A percentile compares a stretch with the other conserved stretches of the same genome.
Conservation (phyloP, 2,888 invertebrate species). For the Exocentrus adspersus region DNA sequence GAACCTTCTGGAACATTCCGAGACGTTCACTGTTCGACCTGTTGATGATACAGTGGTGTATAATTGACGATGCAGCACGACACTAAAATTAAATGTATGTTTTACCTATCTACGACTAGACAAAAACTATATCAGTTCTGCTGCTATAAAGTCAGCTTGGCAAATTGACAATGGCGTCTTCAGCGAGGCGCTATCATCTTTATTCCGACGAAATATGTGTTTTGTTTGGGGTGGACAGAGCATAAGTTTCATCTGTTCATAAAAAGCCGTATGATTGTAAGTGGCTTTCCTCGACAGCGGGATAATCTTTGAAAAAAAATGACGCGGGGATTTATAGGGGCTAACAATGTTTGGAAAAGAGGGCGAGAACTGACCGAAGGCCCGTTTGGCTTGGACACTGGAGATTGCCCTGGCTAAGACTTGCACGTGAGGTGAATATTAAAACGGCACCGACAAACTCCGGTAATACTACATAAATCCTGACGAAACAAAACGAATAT, state of each 20-base stretch:
- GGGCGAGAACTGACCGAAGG: constrained; percentile 54
- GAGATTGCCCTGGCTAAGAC: constrained; percentile 61
- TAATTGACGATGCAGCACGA: no score
- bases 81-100: no score
- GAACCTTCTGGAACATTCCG: no score
- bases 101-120: no score
- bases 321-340: constrained; percentile 60
- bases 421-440: constrained; percentile 55
- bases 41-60: no score
- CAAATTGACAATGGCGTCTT: no score
- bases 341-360: constrained; percentile 58
- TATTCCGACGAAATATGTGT: neutral
- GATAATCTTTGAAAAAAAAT: constrained; percentile 57
- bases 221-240: constrained; percentile 33
- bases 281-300: constrained; percentile 61
- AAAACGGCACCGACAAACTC: constrained; percentile 30
- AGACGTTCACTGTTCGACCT: no score
- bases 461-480: constrained; percentile 19
- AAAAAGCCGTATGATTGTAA: constrained; percentile 63
- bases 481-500: constrained; percentile 12
- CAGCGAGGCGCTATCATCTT: neutral
- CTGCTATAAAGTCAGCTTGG: no score
- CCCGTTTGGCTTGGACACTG: constrained; percentile 56
- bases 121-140: no score
- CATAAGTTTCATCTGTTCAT: constrained; percentile 58